Evolutionary conservation across 2,888 invertebrate species (phyloP), one percentile per base, ranked within the genome.

Genomic region (Polydrusus tereticollis): DNA sequence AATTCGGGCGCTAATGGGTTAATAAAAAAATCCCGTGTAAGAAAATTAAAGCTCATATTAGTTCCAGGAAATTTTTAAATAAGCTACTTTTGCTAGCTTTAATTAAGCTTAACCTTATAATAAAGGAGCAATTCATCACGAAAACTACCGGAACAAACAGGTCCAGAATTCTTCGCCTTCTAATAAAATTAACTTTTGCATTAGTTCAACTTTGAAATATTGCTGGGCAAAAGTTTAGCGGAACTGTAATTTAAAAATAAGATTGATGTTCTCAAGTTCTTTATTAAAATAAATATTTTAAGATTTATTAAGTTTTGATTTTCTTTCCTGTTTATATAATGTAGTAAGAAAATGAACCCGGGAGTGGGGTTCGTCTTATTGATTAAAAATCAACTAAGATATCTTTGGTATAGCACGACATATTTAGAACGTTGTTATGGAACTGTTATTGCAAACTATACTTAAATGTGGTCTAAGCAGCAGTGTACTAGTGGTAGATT

Each of bases 151-250:
- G 47, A 47, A 47, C 47, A 47, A 47, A 47, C 23, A 47, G 47
- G 47, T 47, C 47, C 21, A 47, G 23, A 47, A 47, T 47, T 47
- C 47, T 47, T 47, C 47, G 47, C 47, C 16, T 47, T 47, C 21
- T 47, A 47, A 47, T 47, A 47, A 47, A 47, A 47, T 47, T 47
- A 60, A 60, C 60, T 60, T 60, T 60, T 43, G 60, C 60, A 60
- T 60, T 60, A 43, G 43, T 43, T 60, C 43, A 60, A 60, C n/a
- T 60, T 43, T 60, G 60, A 60, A 60, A 43, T 60, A 60, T 60
- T 60, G 45, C 60, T 57, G 60, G 60, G 36, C 26, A 60, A 60
- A 60, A 60, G 60, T 60, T 60, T 26, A 60, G 38, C 60, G 23
- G 38, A 60, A 60, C 60, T 60, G 18, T 23, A 60, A 43, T 60